Evolutionary conservation across 2,113 vertebrate species (phyloP).

Genomic region (Hyla sarda): DNA sequence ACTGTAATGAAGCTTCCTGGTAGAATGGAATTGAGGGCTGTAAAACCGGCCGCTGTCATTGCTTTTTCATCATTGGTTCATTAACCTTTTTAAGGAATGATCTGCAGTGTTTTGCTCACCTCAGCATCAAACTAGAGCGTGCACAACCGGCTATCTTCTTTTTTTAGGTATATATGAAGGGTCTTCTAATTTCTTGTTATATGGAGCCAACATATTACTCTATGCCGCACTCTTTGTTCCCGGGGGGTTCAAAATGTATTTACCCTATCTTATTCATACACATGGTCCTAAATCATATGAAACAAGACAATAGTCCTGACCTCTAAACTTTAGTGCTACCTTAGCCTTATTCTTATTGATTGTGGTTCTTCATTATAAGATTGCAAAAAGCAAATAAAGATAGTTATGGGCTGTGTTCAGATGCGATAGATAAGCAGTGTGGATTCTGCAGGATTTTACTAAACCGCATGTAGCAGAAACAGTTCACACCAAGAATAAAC

Average conservation of each 20-base stretch:
- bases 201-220: not conserved
- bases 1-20: conserved; percentile 21
- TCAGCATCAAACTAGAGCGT: not conserved
- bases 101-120: not conserved
- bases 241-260: not conserved
- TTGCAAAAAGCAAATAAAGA: too few relatives aligned
- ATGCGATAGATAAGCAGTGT: too few relatives aligned
- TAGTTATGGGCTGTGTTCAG: too few relatives aligned
- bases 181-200: not conserved
- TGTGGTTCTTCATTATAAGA: not conserved
- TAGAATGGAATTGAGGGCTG: conserved; percentile 23
- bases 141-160: not conserved
- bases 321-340: too few relatives aligned
- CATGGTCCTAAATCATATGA: not conserved
- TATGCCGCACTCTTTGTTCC: not conserved
- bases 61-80: conserved; percentile 14
- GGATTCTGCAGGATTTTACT: too few relatives aligned
- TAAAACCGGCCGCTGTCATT: conserved; percentile 6
- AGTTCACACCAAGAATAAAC: too few relatives aligned
- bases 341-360: too few relatives aligned
- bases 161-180: not conserved
- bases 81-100: conserved; percentile 10
- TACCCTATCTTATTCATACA: not conserved
- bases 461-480: too few relatives aligned
- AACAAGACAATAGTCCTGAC: not conserved